These are phyloP conservation scores for Tragulus kanchil DNA, from an alignment of 2,113 vertebrate species.

Conservation along the genomic window DNA sequence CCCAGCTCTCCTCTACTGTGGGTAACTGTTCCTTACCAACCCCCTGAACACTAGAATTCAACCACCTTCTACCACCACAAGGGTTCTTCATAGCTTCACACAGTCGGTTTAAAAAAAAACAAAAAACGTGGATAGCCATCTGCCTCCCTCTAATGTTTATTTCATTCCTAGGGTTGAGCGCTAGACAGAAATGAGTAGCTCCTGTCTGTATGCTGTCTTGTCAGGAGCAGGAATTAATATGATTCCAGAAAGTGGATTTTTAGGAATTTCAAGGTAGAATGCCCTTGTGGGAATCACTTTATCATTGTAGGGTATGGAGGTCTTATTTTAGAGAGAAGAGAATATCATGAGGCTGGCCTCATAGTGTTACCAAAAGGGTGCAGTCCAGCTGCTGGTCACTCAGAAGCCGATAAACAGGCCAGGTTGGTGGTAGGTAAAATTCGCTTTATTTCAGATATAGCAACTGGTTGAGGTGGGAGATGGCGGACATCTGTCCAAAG, in stretches of 20 bases:
- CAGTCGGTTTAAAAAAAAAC: background rate
- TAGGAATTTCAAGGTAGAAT: background rate
- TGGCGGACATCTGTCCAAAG: no score
- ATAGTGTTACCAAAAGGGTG: no score
- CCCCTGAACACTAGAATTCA: background rate
- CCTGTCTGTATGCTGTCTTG: background rate
- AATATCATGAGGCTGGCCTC: background rate
- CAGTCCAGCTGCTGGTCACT: no score
- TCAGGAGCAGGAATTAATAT: background rate
- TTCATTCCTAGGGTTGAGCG: background rate
- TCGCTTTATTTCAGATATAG: no score
- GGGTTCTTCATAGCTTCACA: background rate
- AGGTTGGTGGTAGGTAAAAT: no score
- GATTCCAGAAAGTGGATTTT: conserved; percentile 28
- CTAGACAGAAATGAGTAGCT: background rate
- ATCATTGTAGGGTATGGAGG: background rate
- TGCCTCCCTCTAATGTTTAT: background rate
- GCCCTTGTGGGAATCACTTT: background rate
- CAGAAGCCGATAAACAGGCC: no score
- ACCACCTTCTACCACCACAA: background rate
- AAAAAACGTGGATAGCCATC: background rate
- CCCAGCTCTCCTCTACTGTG: background rate
- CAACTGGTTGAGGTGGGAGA: no score
- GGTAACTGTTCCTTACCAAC: background rate
- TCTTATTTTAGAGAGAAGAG: background rate